Evolutionary conservation across 2,888 invertebrate species (phyloP).

Genomic region (Parnassius orleans): DNA sequence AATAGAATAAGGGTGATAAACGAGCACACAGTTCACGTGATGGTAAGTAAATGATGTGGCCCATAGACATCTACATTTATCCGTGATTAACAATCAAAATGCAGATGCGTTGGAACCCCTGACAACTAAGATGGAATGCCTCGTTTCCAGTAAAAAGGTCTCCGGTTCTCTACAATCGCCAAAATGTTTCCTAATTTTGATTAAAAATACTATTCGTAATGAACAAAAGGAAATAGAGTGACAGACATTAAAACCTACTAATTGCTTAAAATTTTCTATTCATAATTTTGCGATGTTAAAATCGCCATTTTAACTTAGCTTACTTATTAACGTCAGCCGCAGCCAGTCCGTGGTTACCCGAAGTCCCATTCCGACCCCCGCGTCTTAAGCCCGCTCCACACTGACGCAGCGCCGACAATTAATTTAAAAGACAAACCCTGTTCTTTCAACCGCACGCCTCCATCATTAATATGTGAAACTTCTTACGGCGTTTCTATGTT

Average conservation of each 20-base stretch:
- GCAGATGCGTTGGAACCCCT: too few species aligned
- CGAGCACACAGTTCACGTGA: too few species aligned
- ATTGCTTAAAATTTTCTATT: not conserved
- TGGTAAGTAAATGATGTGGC: too few species aligned
- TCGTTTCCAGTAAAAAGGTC: too few species aligned
- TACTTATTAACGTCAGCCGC: slow-evolving; percentile 30
- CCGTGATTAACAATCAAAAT: too few species aligned
- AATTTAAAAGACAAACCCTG: slow-evolving; percentile 72
- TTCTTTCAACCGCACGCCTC: slow-evolving; percentile 59
- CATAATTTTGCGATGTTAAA: slow-evolving; percentile 15
- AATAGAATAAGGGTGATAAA: too few species aligned
- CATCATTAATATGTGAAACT: slow-evolving; percentile 61
- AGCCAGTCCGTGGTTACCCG: slow-evolving; percentile 6
- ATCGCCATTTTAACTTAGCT: slow-evolving; percentile 20
- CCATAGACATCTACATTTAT: too few species aligned
- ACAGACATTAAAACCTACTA: not conserved
- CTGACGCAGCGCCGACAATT: slow-evolving; percentile 35
- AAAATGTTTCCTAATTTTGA: too few species aligned
- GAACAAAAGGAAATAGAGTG: too few species aligned
- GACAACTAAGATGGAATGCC: too few species aligned
- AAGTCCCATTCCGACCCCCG: slow-evolving; percentile 3
- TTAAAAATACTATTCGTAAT: not conserved
- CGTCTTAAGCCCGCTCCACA: slow-evolving; percentile 20
- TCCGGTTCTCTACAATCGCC: too few species aligned
- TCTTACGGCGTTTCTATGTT: slow-evolving; percentile 21